These are phyloP conservation scores for Eonycteris spelaea DNA, from an alignment of 2,113 vertebrate species.

Conservation along the genomic window DNA sequence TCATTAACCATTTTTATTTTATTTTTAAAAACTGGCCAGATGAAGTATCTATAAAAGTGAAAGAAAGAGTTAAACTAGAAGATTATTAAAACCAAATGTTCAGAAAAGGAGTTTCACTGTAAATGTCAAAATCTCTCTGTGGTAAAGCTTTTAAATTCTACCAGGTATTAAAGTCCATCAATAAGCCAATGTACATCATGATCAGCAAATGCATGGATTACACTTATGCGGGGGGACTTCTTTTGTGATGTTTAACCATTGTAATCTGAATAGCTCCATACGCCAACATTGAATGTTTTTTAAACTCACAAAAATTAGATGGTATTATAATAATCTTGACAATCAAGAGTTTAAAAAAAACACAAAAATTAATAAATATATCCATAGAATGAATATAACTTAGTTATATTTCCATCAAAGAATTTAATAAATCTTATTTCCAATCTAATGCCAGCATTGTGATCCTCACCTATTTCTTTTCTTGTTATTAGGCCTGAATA, in stretches of 20 bases:
- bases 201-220: not conserved
- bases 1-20: not conserved
- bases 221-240: not conserved
- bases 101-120: constrained; percentile 26
- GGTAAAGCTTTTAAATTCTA: not conserved
- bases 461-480: not conserved
- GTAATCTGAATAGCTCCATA: not conserved
- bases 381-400: not conserved
- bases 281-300: not conserved
- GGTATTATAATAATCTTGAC: not conserved
- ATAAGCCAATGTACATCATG: not conserved
- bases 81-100: constrained; percentile 48
- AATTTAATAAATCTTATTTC: not conserved
- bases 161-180: not conserved
- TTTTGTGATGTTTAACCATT: not conserved
- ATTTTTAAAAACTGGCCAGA: not conserved
- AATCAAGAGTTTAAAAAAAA: not conserved
- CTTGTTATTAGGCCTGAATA: not conserved
- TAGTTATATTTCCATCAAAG: not conserved
- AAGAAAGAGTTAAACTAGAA: constrained; percentile 28
- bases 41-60: not conserved
- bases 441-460: not conserved
- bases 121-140: constrained; percentile 22
- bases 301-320: not conserved
- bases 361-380: not conserved